Conservation (phyloP, 2,888 invertebrate genomes). For the Nemotelus pantherinus region DNA sequence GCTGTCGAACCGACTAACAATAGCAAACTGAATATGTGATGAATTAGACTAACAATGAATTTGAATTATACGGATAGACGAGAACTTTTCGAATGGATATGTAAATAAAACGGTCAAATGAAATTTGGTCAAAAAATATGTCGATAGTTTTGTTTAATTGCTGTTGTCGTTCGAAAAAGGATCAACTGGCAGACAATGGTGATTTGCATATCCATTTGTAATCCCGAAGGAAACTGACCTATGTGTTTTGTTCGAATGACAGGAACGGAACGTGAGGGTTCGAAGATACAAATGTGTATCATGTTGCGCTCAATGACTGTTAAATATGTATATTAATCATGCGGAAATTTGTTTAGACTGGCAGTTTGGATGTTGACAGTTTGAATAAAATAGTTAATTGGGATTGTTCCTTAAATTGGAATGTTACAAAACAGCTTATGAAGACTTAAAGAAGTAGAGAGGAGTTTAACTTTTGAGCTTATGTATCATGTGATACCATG, state of each 20-base stretch:
- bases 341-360: no score
- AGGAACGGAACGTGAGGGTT: no score
- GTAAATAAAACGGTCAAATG: neutral
- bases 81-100: conserved; percentile 11
- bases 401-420: no score
- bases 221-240: neutral
- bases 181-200: neutral
- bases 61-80: neutral
- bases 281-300: no score
- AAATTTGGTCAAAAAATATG: neutral
- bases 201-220: neutral
- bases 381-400: no score
- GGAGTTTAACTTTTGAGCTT: no score
- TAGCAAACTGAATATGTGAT: conserved; percentile 1
- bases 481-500: no score
- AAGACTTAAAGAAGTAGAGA: no score
- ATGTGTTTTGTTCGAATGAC: neutral
- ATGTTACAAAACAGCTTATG: no score
- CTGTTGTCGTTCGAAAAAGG: neutral
- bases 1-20: neutral
- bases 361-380: no score
- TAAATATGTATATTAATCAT: no score
- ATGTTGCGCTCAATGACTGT: no score
- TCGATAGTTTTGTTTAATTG: conserved; percentile 21
- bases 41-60: conserved; percentile 27